Evolutionary conservation across 2,888 invertebrate species (phyloP), one percentile per base, ranked within the genome.

Genomic region (Athalia cordata): DNA sequence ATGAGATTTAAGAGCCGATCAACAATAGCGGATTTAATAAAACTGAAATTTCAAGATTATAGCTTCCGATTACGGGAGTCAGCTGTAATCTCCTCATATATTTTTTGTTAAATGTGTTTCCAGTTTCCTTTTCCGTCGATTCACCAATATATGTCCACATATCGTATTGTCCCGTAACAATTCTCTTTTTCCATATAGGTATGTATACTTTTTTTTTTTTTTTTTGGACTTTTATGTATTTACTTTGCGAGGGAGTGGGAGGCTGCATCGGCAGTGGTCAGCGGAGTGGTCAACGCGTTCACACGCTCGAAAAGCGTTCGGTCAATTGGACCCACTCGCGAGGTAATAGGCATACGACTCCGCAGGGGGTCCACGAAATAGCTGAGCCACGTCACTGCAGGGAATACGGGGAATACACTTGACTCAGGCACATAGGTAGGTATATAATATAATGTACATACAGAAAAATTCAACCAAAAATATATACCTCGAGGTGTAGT

Each of bases 311-410:
- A 75, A 75, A 61, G 75, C 64, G 61, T 64, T 75, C 75, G 75
- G 61, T 61, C 62, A 62, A 75, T 75, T 64, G 75, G 75, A 62
- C 62, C 62, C 75, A 75, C 75, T 62, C 75, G 75, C 62, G 43
- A 75, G 75, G 64, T 75, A 75, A 75, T 62, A 75, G 75, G 75
- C 62, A 75, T 75, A 75, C 62, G 75, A 62, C 75, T 62, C 75
- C 13, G 62, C 75, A 50, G 75, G 75, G 75, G 75, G 75, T 75
- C 75, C 62, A 75, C 75, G 75, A 50, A 13, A 72, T 57, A 59
- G 72, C 72, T 47, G 72, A 72, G 72, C 72, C 47, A 72, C 72
- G 72, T 72, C 72, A 72, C 72, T 57, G 72, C n/a, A 47, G 9
- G 45, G 45, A 72, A 43, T 47, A 52, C 29, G 47, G 15, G 59